Base-by-base conservation (phyloP, 2,797 vertebrate species). In the Phoxinus dragarum region DNA sequence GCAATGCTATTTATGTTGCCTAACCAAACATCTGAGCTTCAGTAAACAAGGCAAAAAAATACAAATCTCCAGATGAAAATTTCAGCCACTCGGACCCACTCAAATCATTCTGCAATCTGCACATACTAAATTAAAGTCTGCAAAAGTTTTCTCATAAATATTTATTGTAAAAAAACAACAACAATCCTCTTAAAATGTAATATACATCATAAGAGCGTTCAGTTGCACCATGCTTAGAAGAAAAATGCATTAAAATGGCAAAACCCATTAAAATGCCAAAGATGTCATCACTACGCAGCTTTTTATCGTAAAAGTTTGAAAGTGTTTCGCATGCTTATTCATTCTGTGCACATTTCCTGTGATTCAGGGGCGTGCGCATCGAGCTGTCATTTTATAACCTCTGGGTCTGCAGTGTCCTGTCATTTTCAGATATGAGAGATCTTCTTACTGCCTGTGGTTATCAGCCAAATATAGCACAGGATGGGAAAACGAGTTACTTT, bases 321-420 rank as follows among this genome's bases (percentile, higher is more conserved):
- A 66, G 14, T 49, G 38, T 82, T 34, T 38, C 1, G 6, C 8
- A 4, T 11, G 38, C 5, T 78, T 79, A 71, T 52, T 76, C 61
- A 67, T 23, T 54, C 40, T 61, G 49, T 4, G 3, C 49, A 76
- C 69, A 36, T 40, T 44, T 52, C 23, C 84, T 75, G 75, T 91
- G 92, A 94, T 92, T 94, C 92, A 92, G 90, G 89, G 89, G 86
- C 91, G 92, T 93, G 91, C 90, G 91, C 94, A 95, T 93, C 90
- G 91, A 93, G 91, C 95, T 93, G 94, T 94, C 93, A 94, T 93
- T 95, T 94, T 90, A 89, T 93, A 95, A 94, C 94, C 94, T 93
- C 93, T 94, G 93, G 93, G 92, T 93, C 91, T 91, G 91, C 92
- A 92, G 91, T 95, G 90, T 95, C 92, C 94, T 95, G 94, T 95